These are phyloP conservation scores for Mesochorus sp. DNA, from an alignment of 2,888 invertebrate species.

Conservation along the genomic window DNA sequence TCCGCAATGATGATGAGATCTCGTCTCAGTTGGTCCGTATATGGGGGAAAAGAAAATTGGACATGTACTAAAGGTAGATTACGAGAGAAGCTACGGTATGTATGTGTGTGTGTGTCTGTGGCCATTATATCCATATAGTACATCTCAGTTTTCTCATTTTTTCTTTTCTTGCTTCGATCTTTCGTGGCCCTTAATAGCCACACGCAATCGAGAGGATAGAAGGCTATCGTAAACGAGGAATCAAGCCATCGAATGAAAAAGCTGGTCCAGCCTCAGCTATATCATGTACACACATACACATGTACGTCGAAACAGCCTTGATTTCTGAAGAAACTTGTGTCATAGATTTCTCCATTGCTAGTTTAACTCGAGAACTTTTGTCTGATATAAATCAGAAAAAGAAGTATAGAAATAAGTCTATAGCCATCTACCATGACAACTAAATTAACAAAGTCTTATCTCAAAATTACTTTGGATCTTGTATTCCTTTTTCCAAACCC, in stretches of 20 bases:
- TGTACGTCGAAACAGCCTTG: slow-evolving; percentile 6
- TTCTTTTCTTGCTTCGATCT: slow-evolving; percentile 20
- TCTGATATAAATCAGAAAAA: slow-evolving; percentile 41
- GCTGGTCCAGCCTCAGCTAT: background rate
- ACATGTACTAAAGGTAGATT: slow-evolving; percentile 46
- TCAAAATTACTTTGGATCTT: slow-evolving; percentile 33
- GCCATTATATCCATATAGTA: background rate
- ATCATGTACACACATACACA: slow-evolving; percentile 1
- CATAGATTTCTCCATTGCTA: slow-evolving; percentile 59
- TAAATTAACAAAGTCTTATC: slow-evolving; percentile 61
- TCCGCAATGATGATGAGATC: slow-evolving; percentile 42
- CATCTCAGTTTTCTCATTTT: slow-evolving; percentile 3
- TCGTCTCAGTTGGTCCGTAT: slow-evolving; percentile 31
- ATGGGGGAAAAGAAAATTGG: slow-evolving; percentile 49
- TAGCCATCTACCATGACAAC: slow-evolving; percentile 57
- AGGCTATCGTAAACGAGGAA: slow-evolving; percentile 59
- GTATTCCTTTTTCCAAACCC: slow-evolving; percentile 1
- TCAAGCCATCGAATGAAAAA: slow-evolving; percentile 54
- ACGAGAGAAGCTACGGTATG: slow-evolving; percentile 12
- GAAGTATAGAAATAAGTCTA: slow-evolving; percentile 49
- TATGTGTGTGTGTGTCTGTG: background rate
- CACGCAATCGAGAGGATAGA: slow-evolving; percentile 38
- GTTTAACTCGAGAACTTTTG: slow-evolving; percentile 46
- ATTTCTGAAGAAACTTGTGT: slow-evolving; percentile 58
- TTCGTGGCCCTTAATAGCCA: slow-evolving; percentile 24